Evolutionary conservation across 2,113 vertebrate species (phyloP).

Genomic region (Cyprinodon variegatus): DNA sequence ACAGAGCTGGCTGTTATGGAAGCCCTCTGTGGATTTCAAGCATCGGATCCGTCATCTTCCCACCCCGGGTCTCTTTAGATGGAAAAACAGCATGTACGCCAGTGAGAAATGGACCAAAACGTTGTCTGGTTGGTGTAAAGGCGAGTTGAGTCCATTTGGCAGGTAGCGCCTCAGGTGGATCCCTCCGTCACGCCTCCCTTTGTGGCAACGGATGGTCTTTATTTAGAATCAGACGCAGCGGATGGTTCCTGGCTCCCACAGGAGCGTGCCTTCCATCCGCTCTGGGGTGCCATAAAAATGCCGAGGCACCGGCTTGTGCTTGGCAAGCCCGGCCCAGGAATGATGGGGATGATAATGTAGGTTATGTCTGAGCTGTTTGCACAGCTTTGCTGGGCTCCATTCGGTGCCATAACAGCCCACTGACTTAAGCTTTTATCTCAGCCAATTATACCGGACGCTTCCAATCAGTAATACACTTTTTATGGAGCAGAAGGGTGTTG

Average conservation of each 20-base stretch:
- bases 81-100: slow-evolving; percentile 43
- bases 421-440: slow-evolving; percentile 68
- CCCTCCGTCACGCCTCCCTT: slow-evolving; percentile 29
- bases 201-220: slow-evolving; percentile 75
- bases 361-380: slow-evolving; percentile 75
- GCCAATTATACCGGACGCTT: slow-evolving; percentile 72
- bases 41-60: slow-evolving; percentile 41
- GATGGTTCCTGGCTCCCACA: slow-evolving; percentile 65
- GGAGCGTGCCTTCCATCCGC: slow-evolving; percentile 62
- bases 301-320: slow-evolving; percentile 57
- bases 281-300: slow-evolving; percentile 72
- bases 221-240: slow-evolving; percentile 69
- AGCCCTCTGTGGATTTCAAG: slow-evolving; percentile 10
- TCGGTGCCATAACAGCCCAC: slow-evolving; percentile 54
- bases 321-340: slow-evolving; percentile 52
- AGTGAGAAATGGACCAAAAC: slow-evolving; percentile 54
- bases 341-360: slow-evolving; percentile 67
- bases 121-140: slow-evolving; percentile 34
- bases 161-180: slow-evolving; percentile 53
- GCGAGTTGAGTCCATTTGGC: slow-evolving; percentile 55
- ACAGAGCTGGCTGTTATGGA: slow-evolving; percentile 18
- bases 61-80: slow-evolving; percentile 33
- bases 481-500: slow-evolving; percentile 40
- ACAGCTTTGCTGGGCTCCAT: slow-evolving; percentile 62
- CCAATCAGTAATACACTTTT: slow-evolving; percentile 56